Percentiles rank a stretch among this genome's conserved stretches.
phyloP scores from a whole-genome alignment of 2,888 invertebrate genomes.

The Yponomeuta malinellus region DNA sequence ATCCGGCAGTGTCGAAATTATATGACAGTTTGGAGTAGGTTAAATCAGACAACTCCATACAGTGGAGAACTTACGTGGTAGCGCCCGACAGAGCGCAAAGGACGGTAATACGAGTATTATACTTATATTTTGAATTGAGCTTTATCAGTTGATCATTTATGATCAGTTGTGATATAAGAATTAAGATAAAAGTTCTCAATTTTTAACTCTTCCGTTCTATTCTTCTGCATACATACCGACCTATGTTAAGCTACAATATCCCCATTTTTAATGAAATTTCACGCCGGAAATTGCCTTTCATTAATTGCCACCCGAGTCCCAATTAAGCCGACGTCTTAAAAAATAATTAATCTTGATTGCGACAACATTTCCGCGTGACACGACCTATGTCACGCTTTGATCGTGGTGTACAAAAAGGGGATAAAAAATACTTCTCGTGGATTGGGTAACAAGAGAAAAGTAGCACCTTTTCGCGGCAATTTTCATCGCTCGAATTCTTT shows the following conservation, averaged over 20 bases:
- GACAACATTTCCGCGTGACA: neutral
- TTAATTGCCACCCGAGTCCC: neutral
- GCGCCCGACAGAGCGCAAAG: no score
- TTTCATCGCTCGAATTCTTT: no score
- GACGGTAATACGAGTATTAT: no score
- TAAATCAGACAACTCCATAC: no score
- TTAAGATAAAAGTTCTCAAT: no score
- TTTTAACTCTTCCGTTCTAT: neutral
- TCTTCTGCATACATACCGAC: neutral
- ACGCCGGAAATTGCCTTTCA: neutral
- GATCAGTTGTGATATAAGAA: no score
- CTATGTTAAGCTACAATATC: no score
- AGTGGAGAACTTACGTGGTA: no score
- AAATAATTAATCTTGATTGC: conserved; percentile 12
- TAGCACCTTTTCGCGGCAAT: neutral
- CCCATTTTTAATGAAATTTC: neutral
- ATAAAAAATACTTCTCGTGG: neutral
- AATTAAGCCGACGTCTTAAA: conserved; percentile 8
- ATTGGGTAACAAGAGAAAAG: neutral
- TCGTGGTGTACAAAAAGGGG: neutral
- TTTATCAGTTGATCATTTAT: no score
- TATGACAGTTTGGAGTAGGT: no score
- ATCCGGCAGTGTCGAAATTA: no score
- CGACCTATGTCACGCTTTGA: neutral
- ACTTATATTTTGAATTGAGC: no score